Conservation (phyloP, 2,113 vertebrate species). For the Melanotaenia duboulayi region DNA sequence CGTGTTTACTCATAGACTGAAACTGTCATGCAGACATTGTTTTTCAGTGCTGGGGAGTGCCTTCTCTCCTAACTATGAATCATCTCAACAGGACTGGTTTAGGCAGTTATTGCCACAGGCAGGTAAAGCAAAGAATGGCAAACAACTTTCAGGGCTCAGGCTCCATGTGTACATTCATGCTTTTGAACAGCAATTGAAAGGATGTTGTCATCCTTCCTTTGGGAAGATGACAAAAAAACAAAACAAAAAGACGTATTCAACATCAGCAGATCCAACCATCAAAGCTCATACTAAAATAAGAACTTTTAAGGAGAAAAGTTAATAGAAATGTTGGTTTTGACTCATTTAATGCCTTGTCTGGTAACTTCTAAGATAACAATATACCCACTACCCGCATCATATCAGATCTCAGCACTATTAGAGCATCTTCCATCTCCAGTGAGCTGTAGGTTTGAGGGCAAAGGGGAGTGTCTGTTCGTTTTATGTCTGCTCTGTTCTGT, state of each 20-base stretch:
- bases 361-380: conserved; percentile 4
- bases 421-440: conserved; percentile 28
- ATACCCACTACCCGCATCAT: conserved; percentile 13
- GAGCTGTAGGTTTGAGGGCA: conserved; percentile 15
- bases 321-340: conserved; percentile 1
- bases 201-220: conserved; percentile 44
- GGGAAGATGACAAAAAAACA: conserved; percentile 35
- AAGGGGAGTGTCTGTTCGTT: conserved; percentile 33
- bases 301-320: neutral
- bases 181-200: conserved; percentile 45
- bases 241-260: conserved; percentile 47
- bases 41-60: conserved; percentile 29
- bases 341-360: conserved; percentile 16
- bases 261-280: neutral
- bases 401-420: conserved; percentile 17
- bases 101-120: conserved; percentile 59
- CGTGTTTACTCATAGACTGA: conserved; percentile 57
- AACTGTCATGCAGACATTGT: conserved; percentile 34
- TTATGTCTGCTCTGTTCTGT: conserved; percentile 44
- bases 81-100: conserved; percentile 66
- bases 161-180: conserved; percentile 14
- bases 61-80: conserved; percentile 40
- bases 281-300: neutral
- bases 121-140: conserved; percentile 30
- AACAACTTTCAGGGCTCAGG: conserved; percentile 15